Conservation (phyloP, 2,888 invertebrate genomes). For the Cabera pusaria region DNA sequence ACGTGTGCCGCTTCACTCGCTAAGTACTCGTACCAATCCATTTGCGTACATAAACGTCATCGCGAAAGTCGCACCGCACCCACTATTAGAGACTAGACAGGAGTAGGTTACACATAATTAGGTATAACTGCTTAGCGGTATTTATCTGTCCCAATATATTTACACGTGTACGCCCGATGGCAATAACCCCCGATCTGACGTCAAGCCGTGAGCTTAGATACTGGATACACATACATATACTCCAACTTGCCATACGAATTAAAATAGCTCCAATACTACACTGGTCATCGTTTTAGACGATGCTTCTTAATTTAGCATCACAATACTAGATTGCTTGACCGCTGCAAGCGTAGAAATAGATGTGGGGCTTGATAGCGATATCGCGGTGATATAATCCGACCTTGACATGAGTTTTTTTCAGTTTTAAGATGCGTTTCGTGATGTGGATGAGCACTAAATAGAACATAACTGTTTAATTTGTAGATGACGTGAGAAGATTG, state of each 20-base stretch:
- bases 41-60: conserved; percentile 1
- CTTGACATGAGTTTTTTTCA: conserved; percentile 41
- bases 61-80: conserved; percentile 1
- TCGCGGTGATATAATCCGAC: conserved; percentile 41
- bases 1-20: not conserved
- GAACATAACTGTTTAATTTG: conserved; percentile 19
- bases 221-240: conserved; percentile 6
- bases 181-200: no score
- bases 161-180: no score
- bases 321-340: conserved; percentile 52
- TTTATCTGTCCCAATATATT: no score
- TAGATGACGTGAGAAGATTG: conserved; percentile 11
- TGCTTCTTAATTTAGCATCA: conserved; percentile 54
- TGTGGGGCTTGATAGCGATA: conserved; percentile 43
- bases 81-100: not conserved
- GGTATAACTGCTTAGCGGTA: no score
- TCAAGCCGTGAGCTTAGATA: conserved; percentile 1
- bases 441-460: conserved; percentile 11
- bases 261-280: conserved; percentile 48
- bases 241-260: conserved; percentile 52
- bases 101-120: no score
- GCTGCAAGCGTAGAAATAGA: conserved; percentile 50
- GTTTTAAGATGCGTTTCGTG: conserved; percentile 25
- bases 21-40: conserved; percentile 1
- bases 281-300: conserved; percentile 39